phyloP scores from a whole-genome alignment of 2,797 vertebrate genomes.

The Argyrosomus regius region DNA sequence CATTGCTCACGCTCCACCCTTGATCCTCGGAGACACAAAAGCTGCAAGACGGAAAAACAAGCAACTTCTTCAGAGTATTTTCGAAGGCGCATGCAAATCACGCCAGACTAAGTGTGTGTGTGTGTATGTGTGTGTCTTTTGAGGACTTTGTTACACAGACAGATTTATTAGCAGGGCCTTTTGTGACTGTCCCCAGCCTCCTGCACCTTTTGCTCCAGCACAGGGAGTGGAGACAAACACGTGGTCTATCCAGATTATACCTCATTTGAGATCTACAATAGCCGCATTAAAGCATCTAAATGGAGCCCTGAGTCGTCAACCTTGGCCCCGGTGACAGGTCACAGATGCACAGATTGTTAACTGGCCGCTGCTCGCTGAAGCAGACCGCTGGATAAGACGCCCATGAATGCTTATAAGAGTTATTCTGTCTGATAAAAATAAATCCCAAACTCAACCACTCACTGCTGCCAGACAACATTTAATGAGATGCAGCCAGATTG shows the following conservation, averaged over 20 bases:
- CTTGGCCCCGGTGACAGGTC: slow-evolving; percentile 62
- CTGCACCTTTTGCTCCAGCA: slow-evolving; percentile 66
- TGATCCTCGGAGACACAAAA: slow-evolving; percentile 73
- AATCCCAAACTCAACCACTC: slow-evolving; percentile 65
- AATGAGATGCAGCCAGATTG: slow-evolving; percentile 85
- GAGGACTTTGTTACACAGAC: slow-evolving; percentile 75
- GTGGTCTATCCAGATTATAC: slow-evolving; percentile 79
- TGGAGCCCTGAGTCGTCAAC: slow-evolving; percentile 52
- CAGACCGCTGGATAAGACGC: slow-evolving; percentile 33
- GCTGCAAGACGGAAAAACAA: slow-evolving; percentile 68
- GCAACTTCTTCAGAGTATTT: slow-evolving; percentile 72
- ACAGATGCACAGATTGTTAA: slow-evolving; percentile 67
- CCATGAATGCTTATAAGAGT: slow-evolving; percentile 51
- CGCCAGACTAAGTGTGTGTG: slow-evolving; percentile 24
- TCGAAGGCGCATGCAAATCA: slow-evolving; percentile 74
- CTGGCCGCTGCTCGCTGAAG: slow-evolving; percentile 37
- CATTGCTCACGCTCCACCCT: slow-evolving; percentile 56
- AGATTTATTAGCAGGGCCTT: slow-evolving; percentile 82
- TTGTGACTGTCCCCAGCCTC: slow-evolving; percentile 71
- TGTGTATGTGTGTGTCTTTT: slow-evolving; percentile 45
- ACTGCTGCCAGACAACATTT: slow-evolving; percentile 66
- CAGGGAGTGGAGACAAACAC: slow-evolving; percentile 73
- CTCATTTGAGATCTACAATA: slow-evolving; percentile 78
- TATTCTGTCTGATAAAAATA: slow-evolving; percentile 50
- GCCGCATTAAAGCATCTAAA: slow-evolving; percentile 69